A percentile compares a stretch with the other conserved stretches of the same genome.
phyloP scores from a whole-genome alignment of 2,113 vertebrate species.

The Pedetes capensis region DNA sequence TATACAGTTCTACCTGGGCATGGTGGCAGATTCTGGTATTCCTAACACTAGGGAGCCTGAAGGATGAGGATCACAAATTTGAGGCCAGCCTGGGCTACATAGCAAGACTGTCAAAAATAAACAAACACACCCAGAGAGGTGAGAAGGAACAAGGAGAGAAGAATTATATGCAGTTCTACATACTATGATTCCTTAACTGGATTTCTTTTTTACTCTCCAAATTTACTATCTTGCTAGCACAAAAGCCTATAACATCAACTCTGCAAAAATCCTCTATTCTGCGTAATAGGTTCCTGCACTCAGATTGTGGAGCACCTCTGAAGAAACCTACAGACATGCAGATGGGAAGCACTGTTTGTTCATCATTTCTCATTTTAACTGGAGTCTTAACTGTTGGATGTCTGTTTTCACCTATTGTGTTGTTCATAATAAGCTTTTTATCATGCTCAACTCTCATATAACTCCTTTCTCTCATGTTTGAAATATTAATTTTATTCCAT shows the following conservation, averaged over 20 bases:
- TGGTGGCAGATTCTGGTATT: not conserved
- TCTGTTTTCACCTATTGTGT: not conserved
- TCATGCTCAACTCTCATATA: not conserved
- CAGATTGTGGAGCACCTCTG: not conserved
- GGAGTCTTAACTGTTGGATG: not conserved
- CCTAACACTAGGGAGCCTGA: not conserved
- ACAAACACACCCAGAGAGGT: no score
- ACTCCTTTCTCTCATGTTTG: not conserved
- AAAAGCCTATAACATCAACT: not conserved
- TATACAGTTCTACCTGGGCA: not conserved
- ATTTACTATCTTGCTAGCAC: not conserved
- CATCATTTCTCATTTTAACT: not conserved
- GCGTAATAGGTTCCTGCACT: not conserved
- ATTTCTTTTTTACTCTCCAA: not conserved
- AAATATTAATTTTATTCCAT: not conserved
- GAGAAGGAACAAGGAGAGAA: no score
- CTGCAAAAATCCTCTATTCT: not conserved
- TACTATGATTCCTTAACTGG: not conserved
- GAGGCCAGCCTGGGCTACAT: not conserved
- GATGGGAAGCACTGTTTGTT: not conserved
- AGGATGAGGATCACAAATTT: not conserved
- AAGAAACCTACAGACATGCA: not conserved
- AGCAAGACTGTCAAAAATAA: no score
- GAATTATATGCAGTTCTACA: not conserved
- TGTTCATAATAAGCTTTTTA: not conserved